Evolutionary conservation across 30 jellyfish, hydroid and myxozoan genomes (phyloP), one percentile per base, ranked within the genome.

Genomic region (Aurelia coerulea): DNA sequence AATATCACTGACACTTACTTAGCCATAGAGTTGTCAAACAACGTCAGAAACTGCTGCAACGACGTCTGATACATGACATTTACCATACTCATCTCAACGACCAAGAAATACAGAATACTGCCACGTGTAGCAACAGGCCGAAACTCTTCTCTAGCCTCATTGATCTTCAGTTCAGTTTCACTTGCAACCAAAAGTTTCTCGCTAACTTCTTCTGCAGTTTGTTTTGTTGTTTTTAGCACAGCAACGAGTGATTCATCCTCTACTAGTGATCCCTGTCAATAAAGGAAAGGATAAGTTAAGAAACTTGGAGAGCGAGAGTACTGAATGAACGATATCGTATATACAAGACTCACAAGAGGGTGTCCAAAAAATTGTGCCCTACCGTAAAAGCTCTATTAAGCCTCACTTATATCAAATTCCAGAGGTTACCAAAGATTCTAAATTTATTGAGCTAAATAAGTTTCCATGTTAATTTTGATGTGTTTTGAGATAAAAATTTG

Each of bases 21-120:
- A 65, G 90, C 96, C 98, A 93, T 93, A 0, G 98, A 93, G 68
- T 62, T 73, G 83, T 93, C 98, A 81, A 93, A 93, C 35, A 93
- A 19, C 11, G 86, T 37, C 63, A 93, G 63, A 88, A 93, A 93
- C 90, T 93, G 98, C 84, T 93, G 98, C 78, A 93, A 65, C n/a
- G 98, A 80, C 8, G 96, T 87, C 77, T 93, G 98, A 73, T 93
- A 93, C 98, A 93, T 93, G 68, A 82, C 87, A 69, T 93, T 93
- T 67, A 93, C 98, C 93, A 93, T 93, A 89, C 98, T 88, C 98
- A 93, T 93, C 71, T 93, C 98, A n/a, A 93, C 98, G 64, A 93
- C 88, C 73, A 93, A 79, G 88, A 93, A 93, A 83, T 93, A 93
- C 71, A 93, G 49, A 46, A 93, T 93, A 73, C 98, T 93, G 76